Evolutionary conservation across 1,140 invertebrate genomes (phyloP).

Genomic region (Drusus annulatus): DNA sequence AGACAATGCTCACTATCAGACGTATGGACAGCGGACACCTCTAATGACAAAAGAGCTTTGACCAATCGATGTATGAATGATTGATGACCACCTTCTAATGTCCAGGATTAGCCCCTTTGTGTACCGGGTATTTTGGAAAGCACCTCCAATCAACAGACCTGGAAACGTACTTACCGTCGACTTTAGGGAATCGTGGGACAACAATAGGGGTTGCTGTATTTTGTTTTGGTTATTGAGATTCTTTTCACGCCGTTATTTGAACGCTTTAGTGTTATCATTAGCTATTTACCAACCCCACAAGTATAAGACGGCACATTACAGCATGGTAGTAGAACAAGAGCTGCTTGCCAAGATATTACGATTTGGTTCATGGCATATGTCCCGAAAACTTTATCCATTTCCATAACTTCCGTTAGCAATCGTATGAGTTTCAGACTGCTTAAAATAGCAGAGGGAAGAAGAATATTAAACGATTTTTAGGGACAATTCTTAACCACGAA

Average conservation of each 20-base stretch:
- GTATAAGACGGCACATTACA: too few species aligned
- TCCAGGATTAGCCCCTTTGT: not conserved
- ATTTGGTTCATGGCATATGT: slow-evolving; percentile 11
- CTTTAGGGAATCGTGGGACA: not conserved
- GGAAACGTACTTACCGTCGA: not conserved
- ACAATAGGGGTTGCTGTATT: not conserved
- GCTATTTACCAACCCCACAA: too few species aligned
- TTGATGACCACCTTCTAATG: slow-evolving; percentile 30
- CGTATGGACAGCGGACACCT: slow-evolving; percentile 8
- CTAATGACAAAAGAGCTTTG: slow-evolving; percentile 22
- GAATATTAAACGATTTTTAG: too few species aligned
- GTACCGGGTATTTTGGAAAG: not conserved
- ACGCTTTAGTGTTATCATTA: too few species aligned
- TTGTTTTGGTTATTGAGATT: too few species aligned
- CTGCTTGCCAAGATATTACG: slow-evolving; percentile 32
- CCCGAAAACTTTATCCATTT: slow-evolving; percentile 14
- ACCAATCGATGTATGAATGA: slow-evolving; percentile 18
- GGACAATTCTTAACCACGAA: too few species aligned
- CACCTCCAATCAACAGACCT: not conserved
- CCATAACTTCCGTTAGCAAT: not conserved
- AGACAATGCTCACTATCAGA: slow-evolving; percentile 12
- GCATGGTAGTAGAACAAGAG: not conserved
- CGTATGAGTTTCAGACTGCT: too few species aligned
- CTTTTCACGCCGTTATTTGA: too few species aligned
- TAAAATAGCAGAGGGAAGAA: too few species aligned